Conservation (phyloP, 2,888 invertebrate species). For the Dicranocentrus wangi region DNA sequence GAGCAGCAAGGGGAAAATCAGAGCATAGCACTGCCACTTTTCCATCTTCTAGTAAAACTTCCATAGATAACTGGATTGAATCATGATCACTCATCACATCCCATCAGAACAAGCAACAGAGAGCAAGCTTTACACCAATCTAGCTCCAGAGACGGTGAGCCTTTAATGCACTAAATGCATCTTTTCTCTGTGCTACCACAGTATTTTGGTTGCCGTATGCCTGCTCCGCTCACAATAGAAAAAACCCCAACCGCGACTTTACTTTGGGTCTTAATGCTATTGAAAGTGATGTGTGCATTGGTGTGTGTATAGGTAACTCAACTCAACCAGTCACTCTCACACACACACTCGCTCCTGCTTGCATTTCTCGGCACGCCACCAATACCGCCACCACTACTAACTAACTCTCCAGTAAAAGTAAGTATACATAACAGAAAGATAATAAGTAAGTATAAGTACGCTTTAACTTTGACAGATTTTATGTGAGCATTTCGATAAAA, state of each 20-base stretch:
- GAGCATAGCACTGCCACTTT: conserved; percentile 15
- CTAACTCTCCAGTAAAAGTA: not conserved
- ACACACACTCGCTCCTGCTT: conserved; percentile 16
- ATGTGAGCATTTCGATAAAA: conserved; percentile 38
- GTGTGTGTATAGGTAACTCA: conserved; percentile 49
- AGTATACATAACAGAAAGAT: not conserved
- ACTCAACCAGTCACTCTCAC: conserved; percentile 36
- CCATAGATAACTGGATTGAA: conserved; percentile 56
- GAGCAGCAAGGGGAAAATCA: conserved; percentile 39
- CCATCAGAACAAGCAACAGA: conserved; percentile 14
- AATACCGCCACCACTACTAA: conserved; percentile 8
- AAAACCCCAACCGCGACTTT: conserved; percentile 47
- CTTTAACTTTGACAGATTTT: conserved; percentile 46
- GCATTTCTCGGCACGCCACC: conserved; percentile 41
- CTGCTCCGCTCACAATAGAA: conserved; percentile 2
- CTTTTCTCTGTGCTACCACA: conserved; percentile 4
- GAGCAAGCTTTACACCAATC: not conserved
- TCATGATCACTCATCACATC: conserved; percentile 55
- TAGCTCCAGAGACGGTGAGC: conserved; percentile 27
- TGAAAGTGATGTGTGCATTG: conserved; percentile 52
- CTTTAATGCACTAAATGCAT: conserved; percentile 50
- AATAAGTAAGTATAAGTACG: conserved; percentile 35
- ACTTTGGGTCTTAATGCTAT: conserved; percentile 28
- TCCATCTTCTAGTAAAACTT: conserved; percentile 15
- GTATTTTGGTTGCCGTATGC: not conserved